phyloP scores from a whole-genome alignment of 2,888 invertebrate species.

The Sesia apiformis region DNA sequence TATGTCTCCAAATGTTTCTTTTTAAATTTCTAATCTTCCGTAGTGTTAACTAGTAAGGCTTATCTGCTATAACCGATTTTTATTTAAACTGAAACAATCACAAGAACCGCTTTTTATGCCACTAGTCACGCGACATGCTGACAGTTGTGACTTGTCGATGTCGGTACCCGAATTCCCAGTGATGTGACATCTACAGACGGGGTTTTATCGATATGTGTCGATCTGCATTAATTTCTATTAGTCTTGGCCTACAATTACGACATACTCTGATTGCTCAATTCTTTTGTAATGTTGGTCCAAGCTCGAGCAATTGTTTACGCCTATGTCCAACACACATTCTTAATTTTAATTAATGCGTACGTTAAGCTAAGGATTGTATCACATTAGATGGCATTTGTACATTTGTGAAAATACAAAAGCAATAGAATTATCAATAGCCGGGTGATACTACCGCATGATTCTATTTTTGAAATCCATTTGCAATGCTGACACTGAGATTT shows the following conservation, averaged over 20 bases:
- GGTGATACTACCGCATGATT: too few species aligned
- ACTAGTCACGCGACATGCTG: slow-evolving; percentile 21
- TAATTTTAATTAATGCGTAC: too few species aligned
- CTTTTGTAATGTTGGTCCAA: neutral
- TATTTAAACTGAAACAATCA: neutral
- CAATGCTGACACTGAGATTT: too few species aligned
- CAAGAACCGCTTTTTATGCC: neutral
- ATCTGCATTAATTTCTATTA: neutral
- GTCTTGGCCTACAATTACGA: neutral
- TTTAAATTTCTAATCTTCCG: too few species aligned
- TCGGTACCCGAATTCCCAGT: slow-evolving; percentile 13
- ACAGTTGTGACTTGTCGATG: slow-evolving; percentile 27
- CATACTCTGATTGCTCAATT: neutral
- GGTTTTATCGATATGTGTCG: slow-evolving; percentile 7
- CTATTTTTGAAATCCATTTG: too few species aligned
- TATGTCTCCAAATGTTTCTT: too few species aligned
- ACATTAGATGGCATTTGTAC: too few species aligned
- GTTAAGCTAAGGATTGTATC: too few species aligned
- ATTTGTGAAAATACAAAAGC: too few species aligned
- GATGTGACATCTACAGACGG: slow-evolving; percentile 29
- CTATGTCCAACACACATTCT: too few species aligned
- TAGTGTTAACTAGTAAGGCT: neutral
- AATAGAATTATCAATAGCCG: too few species aligned
- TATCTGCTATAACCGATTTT: neutral
- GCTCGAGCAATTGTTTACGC: too few species aligned